A percentile compares a stretch with the other conserved stretches of the same genome.
phyloP scores from a whole-genome alignment of 2,888 invertebrate genomes.

The Eucriotettix oculatus region DNA sequence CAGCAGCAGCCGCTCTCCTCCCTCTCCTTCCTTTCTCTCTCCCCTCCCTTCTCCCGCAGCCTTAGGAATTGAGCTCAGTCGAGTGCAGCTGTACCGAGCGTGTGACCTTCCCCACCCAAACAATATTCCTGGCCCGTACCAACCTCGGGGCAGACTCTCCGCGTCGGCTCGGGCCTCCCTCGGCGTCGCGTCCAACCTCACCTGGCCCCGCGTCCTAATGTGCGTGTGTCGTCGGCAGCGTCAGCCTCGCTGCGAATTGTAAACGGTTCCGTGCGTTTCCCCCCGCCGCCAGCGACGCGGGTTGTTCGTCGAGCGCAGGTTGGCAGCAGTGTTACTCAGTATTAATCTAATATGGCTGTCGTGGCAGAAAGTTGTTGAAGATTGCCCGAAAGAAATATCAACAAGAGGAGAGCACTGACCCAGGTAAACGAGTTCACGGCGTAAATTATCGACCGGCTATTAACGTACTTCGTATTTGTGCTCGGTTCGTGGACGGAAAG shows the following conservation, averaged over 20 bases:
- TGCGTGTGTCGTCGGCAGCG: too few species aligned
- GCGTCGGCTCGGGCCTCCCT: neutral
- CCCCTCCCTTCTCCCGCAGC: neutral
- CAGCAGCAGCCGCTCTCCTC: too few species aligned
- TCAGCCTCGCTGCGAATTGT: neutral
- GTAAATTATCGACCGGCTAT: neutral
- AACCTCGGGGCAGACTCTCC: neutral
- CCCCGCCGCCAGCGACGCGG: neutral
- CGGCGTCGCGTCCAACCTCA: neutral
- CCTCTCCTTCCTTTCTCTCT: neutral
- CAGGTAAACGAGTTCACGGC: neutral
- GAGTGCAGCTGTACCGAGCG: slow-evolving; percentile 21
- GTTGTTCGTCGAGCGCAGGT: slow-evolving; percentile 1
- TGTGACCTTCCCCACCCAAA: slow-evolving; percentile 20
- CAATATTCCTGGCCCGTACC: slow-evolving; percentile 5
- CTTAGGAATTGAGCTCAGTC: neutral
- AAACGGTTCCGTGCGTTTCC: neutral
- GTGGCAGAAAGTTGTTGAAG: slow-evolving; percentile 7
- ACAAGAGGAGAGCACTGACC: neutral
- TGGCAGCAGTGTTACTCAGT: slow-evolving; percentile 3
- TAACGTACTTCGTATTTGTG: neutral
- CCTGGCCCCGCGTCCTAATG: too few species aligned
- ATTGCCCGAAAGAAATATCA: neutral
- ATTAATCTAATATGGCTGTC: slow-evolving; percentile 13
- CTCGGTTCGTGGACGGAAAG: too few species aligned